Conservation (phyloP, 2,888 invertebrate species). For the Drosophila percnosoma region DNA sequence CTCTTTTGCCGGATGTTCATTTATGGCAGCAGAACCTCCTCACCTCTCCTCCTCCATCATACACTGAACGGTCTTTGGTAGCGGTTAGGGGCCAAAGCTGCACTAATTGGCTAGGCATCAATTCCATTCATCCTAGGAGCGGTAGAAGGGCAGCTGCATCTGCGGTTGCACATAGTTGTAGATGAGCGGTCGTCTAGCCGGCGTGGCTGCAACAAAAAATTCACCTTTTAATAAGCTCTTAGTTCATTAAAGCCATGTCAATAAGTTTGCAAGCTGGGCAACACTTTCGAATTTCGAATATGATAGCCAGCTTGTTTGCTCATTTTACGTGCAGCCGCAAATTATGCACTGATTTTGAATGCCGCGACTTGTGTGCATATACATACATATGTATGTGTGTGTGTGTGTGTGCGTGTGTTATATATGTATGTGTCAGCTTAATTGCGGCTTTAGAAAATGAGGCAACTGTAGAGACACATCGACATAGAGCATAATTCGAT, state of each 20-base stretch:
- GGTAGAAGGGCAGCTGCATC: conserved; percentile 74
- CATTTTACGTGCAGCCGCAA: conserved; percentile 47
- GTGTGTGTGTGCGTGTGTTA: neutral
- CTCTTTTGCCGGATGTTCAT: conserved; percentile 59
- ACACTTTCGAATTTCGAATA: conserved; percentile 24
- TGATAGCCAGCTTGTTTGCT: conserved; percentile 36
- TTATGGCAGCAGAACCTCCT: conserved; percentile 68
- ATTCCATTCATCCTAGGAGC: conserved; percentile 52
- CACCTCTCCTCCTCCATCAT: conserved; percentile 43
- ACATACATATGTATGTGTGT: neutral
- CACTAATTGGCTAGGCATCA: conserved; percentile 55
- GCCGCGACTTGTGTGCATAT: neutral
- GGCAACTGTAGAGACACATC: neutral
- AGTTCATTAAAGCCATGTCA: conserved; percentile 13
- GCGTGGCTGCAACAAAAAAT: conserved; percentile 57
- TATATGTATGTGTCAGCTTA: conserved; percentile 5
- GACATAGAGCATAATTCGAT: neutral
- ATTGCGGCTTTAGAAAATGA: conserved; percentile 5
- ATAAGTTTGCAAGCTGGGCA: conserved; percentile 16
- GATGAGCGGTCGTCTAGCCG: conserved; percentile 74
- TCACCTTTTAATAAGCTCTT: conserved; percentile 7
- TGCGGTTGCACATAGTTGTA: conserved; percentile 82
- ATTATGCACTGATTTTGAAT: conserved; percentile 46
- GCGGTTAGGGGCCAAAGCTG: conserved; percentile 53
- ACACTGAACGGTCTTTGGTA: conserved; percentile 67